Percentiles rank a stretch among this genome's conserved stretches.
Evolutionary conservation across 2,113 vertebrate species (phyloP).

Genomic region (Chaetorhynchus papuensis): DNA sequence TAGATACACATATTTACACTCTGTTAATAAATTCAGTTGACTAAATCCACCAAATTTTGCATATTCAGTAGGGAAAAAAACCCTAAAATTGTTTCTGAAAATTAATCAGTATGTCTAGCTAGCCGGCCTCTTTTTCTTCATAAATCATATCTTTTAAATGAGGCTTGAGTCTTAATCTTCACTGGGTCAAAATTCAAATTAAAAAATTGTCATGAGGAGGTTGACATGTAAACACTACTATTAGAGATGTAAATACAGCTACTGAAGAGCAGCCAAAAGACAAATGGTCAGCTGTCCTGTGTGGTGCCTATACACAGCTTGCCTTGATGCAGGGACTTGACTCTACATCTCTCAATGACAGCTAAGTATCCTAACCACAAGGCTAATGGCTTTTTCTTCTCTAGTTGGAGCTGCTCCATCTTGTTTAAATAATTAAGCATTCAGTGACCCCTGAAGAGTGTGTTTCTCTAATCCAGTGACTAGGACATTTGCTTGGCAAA

Average conservation of each 20-base stretch:
- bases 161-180: neutral
- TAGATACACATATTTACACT: neutral
- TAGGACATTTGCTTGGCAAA: neutral
- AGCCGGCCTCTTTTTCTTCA: neutral
- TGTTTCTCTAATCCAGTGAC: neutral
- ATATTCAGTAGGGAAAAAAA: neutral
- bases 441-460: neutral
- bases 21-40: neutral
- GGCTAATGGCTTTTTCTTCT: neutral
- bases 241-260: neutral
- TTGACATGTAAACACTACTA: neutral
- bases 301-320: neutral
- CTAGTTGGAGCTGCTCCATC: neutral
- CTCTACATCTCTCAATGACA: neutral
- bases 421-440: slow-evolving; percentile 33
- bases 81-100: neutral
- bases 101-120: neutral
- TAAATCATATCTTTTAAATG: neutral
- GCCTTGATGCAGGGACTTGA: neutral
- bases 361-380: neutral
- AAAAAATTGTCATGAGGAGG: neutral
- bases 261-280: neutral
- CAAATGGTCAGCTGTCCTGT: neutral
- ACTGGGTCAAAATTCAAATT: neutral
- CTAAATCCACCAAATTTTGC: neutral